Evolutionary conservation across 2,888 invertebrate genomes (phyloP).

Genomic region (Epiblema foenella): DNA sequence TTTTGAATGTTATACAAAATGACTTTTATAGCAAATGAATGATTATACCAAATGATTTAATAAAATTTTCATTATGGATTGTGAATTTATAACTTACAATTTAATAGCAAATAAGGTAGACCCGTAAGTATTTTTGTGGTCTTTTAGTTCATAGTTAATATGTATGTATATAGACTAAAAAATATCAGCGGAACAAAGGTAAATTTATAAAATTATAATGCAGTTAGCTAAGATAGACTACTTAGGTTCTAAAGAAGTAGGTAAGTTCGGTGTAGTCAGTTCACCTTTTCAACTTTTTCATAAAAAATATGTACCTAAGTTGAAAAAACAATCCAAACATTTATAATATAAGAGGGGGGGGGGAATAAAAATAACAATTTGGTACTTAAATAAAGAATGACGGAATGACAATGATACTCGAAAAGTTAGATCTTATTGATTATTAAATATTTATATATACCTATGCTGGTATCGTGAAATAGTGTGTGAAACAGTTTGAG

Average conservation of each 20-base stretch:
- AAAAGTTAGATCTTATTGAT: conserved; percentile 9
- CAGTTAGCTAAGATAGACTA: conserved; percentile 4
- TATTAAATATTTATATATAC: no score
- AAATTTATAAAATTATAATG: no score
- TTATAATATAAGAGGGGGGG: no score
- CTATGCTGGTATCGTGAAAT: background rate
- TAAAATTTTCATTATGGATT: no score
- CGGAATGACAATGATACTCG: conserved; percentile 22
- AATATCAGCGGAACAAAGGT: no score
- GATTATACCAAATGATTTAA: no score
- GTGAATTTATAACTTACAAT: no score
- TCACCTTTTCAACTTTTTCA: background rate
- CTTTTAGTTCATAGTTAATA: background rate
- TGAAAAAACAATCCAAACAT: background rate
- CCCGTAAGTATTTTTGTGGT: no score
- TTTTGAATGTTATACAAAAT: no score
- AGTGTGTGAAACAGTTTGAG: background rate
- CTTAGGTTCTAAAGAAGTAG: background rate
- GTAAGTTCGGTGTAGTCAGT: background rate
- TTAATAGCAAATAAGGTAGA: no score
- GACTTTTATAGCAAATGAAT: no score
- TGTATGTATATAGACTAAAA: background rate
- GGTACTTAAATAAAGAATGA: conserved; percentile 9
- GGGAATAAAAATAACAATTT: no score
- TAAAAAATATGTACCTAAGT: background rate